Evolutionary conservation across 2,113 vertebrate species (phyloP).

Genomic region (Oxyruncus cristatus): DNA sequence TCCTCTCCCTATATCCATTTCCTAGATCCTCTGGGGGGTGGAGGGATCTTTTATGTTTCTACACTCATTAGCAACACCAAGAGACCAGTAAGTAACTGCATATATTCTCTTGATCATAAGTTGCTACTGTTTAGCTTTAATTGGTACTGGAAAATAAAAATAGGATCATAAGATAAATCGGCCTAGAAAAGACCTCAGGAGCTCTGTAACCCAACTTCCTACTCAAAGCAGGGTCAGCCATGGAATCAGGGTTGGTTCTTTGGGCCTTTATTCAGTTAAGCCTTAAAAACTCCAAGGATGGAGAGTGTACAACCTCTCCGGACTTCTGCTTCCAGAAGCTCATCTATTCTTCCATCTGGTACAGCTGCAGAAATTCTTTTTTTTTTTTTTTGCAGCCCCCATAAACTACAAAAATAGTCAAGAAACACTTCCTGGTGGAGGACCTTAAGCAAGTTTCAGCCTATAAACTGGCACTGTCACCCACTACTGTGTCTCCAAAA

Average conservation of each 20-base stretch:
- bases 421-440: neutral
- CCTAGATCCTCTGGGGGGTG: neutral
- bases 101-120: neutral
- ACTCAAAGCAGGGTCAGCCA: neutral
- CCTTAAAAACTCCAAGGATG: neutral
- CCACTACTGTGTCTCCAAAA: accelerated
- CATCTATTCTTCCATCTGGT: neutral
- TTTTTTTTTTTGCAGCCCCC: neutral
- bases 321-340: neutral
- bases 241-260: neutral
- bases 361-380: neutral
- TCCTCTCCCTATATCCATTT: neutral
- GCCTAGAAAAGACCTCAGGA: neutral
- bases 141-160: neutral
- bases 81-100: neutral
- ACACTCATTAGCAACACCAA: neutral
- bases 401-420: neutral
- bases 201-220: neutral
- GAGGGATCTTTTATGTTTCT: neutral
- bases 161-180: neutral
- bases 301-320: neutral
- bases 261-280: neutral
- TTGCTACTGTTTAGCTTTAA: neutral
- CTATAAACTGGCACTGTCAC: neutral
- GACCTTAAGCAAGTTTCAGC: neutral